Base-by-base conservation (phyloP, 1,140 invertebrate species). In the Eupristina koningsbergeri region DNA sequence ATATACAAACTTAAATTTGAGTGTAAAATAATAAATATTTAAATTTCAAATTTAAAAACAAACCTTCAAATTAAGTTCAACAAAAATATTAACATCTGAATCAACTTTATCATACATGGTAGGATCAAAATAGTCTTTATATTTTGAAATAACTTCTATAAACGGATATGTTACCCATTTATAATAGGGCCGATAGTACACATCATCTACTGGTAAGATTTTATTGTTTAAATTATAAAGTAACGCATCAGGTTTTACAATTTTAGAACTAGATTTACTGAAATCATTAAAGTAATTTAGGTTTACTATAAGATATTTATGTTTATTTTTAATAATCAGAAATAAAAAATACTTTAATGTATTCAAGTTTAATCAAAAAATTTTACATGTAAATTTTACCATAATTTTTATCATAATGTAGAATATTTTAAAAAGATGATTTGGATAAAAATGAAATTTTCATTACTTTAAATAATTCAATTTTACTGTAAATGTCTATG, bases 41-140 rank as follows among this genome's bases (percentile, higher is more conserved):
- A 3, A 3, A 45, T 73, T 45, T 45, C 8, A 45, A 26, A 73
- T 47, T 41, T 80, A 53, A 80, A 86, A 82, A 34, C 19, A 61
- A 69, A 91, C 95, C 86, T 93, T 92, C 94, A 97, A 95, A 88
- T 97, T 94, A 1, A 97, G 88, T 90, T 97, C 96, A 83, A 97
- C 91, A 50, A 92, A 92, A 45, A 95, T 94, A 85, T 92, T 93
- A 0, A 97, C 86, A 31, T 93, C 87, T 19, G 95, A 94, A 90
- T 95, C 92, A 3, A 95, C 95, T 64, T 91, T 88, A 92, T 97
- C 95, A 82, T 94, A 95, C 91, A 97, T 94, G 53, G 95, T 94
- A 0, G 96, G 95, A 89, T 97, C 95, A 90, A 97, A 95, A 0
- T 94, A 95, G 91, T 97, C 96, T 74, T 95, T 93, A 88, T 96